Evolutionary conservation across 1,140 invertebrate species (phyloP).

Genomic region (silkworm (Bombyx mori)): DNA sequence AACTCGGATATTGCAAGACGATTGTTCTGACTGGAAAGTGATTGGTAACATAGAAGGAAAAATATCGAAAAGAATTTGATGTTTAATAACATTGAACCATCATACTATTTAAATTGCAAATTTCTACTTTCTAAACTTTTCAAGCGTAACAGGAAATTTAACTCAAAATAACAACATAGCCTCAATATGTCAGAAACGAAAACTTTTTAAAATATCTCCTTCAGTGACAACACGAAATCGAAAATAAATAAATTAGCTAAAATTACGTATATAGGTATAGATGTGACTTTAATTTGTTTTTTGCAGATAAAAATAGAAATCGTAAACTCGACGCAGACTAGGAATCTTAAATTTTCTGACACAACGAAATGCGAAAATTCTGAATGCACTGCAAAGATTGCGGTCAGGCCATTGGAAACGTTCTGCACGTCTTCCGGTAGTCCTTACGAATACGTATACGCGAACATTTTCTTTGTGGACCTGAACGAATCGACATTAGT

Average conservation of each 20-base stretch:
- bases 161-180: no score
- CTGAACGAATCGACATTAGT: conserved; percentile 19
- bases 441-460: conserved; percentile 26
- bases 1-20: no score
- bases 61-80: no score
- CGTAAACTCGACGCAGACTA: conserved; percentile 34
- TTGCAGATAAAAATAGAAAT: conserved; percentile 16
- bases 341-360: conserved; percentile 11
- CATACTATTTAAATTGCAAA: no score
- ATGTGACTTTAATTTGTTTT: not conserved
- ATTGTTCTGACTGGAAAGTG: no score
- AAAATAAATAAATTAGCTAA: not conserved
- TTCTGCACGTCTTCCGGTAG: conserved; percentile 30
- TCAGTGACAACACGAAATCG: no score
- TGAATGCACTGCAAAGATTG: conserved; percentile 20
- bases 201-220: no score
- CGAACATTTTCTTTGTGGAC: conserved; percentile 24
- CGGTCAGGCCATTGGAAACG: conserved; percentile 13
- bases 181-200: no score
- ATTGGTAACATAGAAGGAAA: no score
- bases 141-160: no score
- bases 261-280: not conserved
- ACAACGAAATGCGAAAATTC: conserved; percentile 14
- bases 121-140: no score
- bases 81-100: no score